Evolutionary conservation across 2,113 vertebrate species (phyloP).

Genomic region (Pterophyllum scalare): DNA sequence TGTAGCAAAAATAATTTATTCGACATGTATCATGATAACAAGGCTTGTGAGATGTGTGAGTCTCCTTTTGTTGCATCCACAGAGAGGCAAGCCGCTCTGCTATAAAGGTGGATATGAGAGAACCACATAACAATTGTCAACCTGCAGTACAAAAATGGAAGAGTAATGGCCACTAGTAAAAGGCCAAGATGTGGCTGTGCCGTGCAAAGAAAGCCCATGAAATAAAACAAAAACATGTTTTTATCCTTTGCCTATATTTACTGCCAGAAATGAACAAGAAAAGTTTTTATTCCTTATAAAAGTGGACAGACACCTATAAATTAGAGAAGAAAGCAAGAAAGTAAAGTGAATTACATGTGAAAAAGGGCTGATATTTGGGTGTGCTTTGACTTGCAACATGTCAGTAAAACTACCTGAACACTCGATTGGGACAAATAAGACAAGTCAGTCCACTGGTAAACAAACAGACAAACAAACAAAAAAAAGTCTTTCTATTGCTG

Average conservation of each 20-base stretch:
- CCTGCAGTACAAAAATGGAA: constrained; percentile 21
- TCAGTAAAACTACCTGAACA: not conserved
- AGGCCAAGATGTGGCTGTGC: constrained; percentile 10
- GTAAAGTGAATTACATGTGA: not conserved
- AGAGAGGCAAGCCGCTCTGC: constrained; percentile 29
- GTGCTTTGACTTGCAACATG: not conserved
- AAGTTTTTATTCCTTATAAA: not conserved
- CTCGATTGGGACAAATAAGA: not conserved
- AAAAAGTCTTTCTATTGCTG: not conserved
- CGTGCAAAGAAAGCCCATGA: constrained; percentile 8
- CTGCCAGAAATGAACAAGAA: not conserved
- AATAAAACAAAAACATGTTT: not conserved
- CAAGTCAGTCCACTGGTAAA: not conserved
- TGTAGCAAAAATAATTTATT: constrained; percentile 67
- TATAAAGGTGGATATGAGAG: constrained; percentile 31
- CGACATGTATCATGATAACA: constrained; percentile 65
- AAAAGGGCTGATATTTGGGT: not conserved
- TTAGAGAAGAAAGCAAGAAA: not conserved
- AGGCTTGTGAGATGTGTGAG: constrained; percentile 54
- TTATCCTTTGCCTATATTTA: not conserved
- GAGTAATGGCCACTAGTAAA: constrained; percentile 25
- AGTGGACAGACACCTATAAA: not conserved
- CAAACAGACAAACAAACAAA: not conserved
- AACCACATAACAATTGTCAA: constrained; percentile 42
- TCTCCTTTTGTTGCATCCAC: constrained; percentile 48